Evolutionary conservation across 2,888 invertebrate genomes (phyloP), one percentile per base, ranked within the genome.

Genomic region (Baronia brevicornis): DNA sequence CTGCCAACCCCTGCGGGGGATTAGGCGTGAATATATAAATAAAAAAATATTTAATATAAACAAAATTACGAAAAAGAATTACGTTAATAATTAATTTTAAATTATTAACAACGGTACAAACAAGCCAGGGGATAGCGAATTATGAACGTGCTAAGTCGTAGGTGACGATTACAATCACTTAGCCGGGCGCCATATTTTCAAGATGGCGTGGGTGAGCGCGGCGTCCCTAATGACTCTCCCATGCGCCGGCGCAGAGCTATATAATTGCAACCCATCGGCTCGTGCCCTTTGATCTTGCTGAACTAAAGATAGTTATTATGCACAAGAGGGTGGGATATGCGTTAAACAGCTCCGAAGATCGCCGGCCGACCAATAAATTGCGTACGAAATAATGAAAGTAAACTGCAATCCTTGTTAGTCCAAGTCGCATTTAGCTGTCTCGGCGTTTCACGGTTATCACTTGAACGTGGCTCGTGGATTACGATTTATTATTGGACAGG

Each of bases 251-350:
- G 64, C 64, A 56, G 54, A 60, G 66, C 58, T 69, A 75, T 26
- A 28, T 82, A 79, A 82, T 80, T 78, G 78, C 75, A 67, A 68
- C 59, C 64, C 66, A 62, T 69, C 71, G 73, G 72, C 70, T 57
- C 63, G 55, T 72, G 80, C 74, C 80, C 82, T 82, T 79, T 82
- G 80, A 80, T 79, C 80, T 74, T 43, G 42, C 55, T 56, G 59
- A 62, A 67, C 65, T 70, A 74, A 74, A 69, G 74, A 74, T 75
- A 74, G 79, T 80, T 80, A 82, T 80, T 82, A 79, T 64, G 59
- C 62, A 64, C 66, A 63, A 70, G 63, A 72, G 78, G 77, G 70
- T 72, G 73, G 72, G 77, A 78, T 79, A 66, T 70, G 66, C 70
- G 70, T 60, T 78, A 78, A 78, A 77, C 62, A 69, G 61, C 68